Evolutionary conservation across 2,797 vertebrate species (phyloP).

Genomic region (Myotis vivesi): DNA sequence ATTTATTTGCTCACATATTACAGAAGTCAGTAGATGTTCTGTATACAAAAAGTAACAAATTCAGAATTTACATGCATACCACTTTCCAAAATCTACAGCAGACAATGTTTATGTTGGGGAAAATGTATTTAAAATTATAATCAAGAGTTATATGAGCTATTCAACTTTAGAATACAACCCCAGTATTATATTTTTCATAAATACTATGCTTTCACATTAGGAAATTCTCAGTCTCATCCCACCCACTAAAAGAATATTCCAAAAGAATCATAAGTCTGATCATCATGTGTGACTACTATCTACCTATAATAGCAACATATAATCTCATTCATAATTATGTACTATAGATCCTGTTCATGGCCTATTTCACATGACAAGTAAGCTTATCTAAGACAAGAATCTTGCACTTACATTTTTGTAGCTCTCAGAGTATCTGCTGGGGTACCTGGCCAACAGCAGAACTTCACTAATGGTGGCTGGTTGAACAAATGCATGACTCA

Average conservation of each 20-base stretch:
- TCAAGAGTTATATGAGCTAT: not conserved
- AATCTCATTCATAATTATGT: not conserved
- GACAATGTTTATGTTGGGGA: not conserved
- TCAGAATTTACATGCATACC: not conserved
- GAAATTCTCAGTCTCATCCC: not conserved
- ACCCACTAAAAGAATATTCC: not conserved
- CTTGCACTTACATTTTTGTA: not conserved
- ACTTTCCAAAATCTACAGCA: slow-evolving; percentile 29
- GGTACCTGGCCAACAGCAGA: not conserved
- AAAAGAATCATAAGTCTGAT: not conserved
- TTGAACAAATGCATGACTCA: not conserved
- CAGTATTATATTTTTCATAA: not conserved
- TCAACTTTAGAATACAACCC: not conserved
- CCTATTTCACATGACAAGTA: not conserved
- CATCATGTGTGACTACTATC: not conserved
- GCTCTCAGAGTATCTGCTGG: not conserved
- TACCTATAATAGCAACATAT: not conserved
- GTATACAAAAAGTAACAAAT: slow-evolving; percentile 11
- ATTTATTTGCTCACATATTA: not conserved
- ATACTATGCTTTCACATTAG: not conserved
- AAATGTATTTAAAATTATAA: slow-evolving; percentile 9
- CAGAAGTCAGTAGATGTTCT: not conserved
- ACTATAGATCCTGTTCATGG: not conserved
- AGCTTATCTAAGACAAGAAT: not conserved
- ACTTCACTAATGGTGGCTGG: not conserved